These are phyloP conservation scores for Dendrophyllia cribrosa DNA, from an alignment of 64 coral and sea anemone genomes.

Conservation along the genomic window DNA sequence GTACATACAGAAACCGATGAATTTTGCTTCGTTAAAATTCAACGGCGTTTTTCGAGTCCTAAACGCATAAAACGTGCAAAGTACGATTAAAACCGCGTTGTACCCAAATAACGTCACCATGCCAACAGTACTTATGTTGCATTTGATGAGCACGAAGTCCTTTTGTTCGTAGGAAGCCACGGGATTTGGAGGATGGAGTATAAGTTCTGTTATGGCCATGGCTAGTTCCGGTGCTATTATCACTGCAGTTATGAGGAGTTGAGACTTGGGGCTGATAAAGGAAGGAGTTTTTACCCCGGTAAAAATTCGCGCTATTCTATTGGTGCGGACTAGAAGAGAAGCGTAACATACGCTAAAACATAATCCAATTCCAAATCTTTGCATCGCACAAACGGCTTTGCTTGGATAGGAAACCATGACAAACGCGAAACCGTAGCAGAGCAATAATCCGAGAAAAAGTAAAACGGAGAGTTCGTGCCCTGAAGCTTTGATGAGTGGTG, in stretches of 20 bases:
- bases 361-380: constrained; percentile 84
- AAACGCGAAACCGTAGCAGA: constrained; percentile 82
- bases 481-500: constrained; percentile 87
- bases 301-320: constrained; percentile 93
- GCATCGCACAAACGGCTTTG: constrained; percentile 51
- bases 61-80: constrained; percentile 92
- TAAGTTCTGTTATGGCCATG: constrained; percentile 56
- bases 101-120: constrained; percentile 64
- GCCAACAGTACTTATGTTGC: constrained; percentile 41
- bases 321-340: constrained; percentile 89
- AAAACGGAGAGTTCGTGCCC: constrained; percentile 81
- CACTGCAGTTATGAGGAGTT: constrained; percentile 77
- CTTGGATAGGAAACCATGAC: constrained; percentile 46
- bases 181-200: constrained; percentile 38
- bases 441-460: constrained; percentile 67
- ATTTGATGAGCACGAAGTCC: constrained; percentile 63
- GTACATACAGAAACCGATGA: constrained; percentile 93
- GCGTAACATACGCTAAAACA: constrained; percentile 81
- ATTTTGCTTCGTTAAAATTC: constrained; percentile 96
- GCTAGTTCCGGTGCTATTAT: constrained; percentile 70
- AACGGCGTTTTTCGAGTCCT: constrained; percentile 86
- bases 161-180: constrained; percentile 4
- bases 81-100: constrained; percentile 74
- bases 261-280: constrained; percentile 85
- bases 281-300: constrained; percentile 75